phyloP scores from a whole-genome alignment of 2,888 invertebrate species.

The Rhingia rostrata region DNA sequence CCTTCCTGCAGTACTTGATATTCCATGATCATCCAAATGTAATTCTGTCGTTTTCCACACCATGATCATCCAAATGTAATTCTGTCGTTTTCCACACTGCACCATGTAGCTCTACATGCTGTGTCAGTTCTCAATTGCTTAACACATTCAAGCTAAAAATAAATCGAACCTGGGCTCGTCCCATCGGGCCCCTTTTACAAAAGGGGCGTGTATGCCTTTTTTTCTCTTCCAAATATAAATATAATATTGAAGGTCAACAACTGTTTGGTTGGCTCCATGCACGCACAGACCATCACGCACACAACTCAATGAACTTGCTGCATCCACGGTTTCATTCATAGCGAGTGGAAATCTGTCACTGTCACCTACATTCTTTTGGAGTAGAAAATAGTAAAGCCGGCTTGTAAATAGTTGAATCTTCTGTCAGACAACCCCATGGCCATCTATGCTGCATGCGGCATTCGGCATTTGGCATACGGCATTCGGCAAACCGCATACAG shows the following conservation, averaged over 20 bases:
- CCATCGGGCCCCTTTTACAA: not conserved
- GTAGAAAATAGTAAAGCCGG: too few relatives aligned
- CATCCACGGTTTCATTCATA: not conserved
- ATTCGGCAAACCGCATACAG: not conserved
- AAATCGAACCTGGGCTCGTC: not conserved
- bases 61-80: not conserved
- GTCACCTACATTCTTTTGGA: not conserved
- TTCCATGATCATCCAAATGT: not conserved
- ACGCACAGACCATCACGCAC: not conserved
- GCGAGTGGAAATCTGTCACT: not conserved
- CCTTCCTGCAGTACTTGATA: not conserved
- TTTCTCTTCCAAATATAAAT: not conserved
- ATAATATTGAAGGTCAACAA: constrained; percentile 5
- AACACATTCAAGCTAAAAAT: not conserved
- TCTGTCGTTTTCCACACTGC: not conserved
- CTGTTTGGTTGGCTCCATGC: not conserved
- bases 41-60: not conserved
- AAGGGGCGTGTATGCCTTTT: not conserved
- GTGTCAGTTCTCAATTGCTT: too few relatives aligned
- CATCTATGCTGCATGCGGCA: too few relatives aligned
- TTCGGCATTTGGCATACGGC: not conserved
- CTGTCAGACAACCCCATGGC: not conserved
- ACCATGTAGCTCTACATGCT: too few relatives aligned
- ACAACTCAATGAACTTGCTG: constrained; percentile 3
- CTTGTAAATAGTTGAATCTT: not conserved